Percentiles rank a stretch among this genome's conserved stretches.
Evolutionary conservation across 2,888 invertebrate genomes (phyloP).

Genomic region (Rotaria macrura): DNA sequence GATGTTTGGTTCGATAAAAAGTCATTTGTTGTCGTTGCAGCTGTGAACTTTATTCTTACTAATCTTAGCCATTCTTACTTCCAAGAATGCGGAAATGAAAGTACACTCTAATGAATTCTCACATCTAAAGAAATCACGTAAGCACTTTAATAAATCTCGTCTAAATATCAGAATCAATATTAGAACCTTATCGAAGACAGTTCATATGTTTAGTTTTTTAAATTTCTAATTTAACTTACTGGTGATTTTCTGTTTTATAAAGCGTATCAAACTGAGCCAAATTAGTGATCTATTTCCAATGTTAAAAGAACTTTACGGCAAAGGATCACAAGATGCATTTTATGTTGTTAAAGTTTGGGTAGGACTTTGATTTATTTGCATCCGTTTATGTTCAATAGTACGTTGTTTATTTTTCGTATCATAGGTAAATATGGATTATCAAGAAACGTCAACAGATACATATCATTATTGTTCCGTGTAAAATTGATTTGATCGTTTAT

Average conservation of each 20-base stretch:
- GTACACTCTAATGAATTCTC: too few species aligned
- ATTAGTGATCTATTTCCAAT: conserved; percentile 95
- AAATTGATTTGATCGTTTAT: not conserved
- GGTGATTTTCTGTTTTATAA: not conserved
- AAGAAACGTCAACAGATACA: not conserved
- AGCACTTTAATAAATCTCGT: too few species aligned
- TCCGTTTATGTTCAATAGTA: not conserved
- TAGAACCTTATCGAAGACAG: too few species aligned
- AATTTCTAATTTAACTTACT: too few species aligned
- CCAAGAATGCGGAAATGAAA: too few species aligned
- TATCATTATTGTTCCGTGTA: not conserved
- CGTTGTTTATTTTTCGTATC: not conserved
- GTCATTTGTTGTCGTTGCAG: too few species aligned
- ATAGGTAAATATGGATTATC: conserved; percentile 1
- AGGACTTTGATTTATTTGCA: not conserved
- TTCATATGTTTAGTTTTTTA: too few species aligned
- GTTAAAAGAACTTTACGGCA: conserved; percentile 88
- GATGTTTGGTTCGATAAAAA: too few species aligned
- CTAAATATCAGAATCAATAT: too few species aligned
- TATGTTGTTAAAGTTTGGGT: conserved; percentile 55
- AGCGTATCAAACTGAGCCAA: conserved; percentile 78
- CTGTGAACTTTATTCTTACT: too few species aligned
- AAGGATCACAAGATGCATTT: conserved; percentile 90
- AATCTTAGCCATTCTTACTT: too few species aligned
- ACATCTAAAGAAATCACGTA: too few species aligned